These are phyloP conservation scores for Dermochelys coriacea DNA, from an alignment of 2,797 vertebrate genomes.

Conservation along the genomic window DNA sequence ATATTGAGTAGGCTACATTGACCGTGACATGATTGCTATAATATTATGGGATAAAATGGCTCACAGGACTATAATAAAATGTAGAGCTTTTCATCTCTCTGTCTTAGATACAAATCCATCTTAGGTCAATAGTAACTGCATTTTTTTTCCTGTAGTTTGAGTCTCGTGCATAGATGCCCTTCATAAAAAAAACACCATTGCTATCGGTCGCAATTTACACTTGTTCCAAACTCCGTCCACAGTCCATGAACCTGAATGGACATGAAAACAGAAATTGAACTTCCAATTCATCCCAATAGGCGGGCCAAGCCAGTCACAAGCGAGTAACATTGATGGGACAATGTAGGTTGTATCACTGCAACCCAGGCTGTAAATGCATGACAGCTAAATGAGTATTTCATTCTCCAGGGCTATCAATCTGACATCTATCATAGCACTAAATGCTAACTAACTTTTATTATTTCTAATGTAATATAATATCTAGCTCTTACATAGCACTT, in stretches of 20 bases:
- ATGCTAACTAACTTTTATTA: no score
- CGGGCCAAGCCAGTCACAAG: neutral
- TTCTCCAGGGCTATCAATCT: neutral
- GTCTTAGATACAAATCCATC: slow-evolving; percentile 32
- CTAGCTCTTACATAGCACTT: neutral
- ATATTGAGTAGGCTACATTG: neutral
- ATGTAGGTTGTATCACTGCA: neutral
- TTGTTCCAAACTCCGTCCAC: neutral
- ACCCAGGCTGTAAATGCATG: neutral
- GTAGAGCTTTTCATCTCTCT: slow-evolving; percentile 7
- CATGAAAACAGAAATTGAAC: neutral
- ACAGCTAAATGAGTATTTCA: neutral
- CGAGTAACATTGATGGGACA: neutral
- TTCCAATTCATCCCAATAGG: neutral
- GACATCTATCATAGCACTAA: neutral
- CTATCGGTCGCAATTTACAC: neutral
- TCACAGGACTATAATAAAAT: neutral
- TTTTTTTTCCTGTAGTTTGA: slow-evolving; percentile 10
- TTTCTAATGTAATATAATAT: neutral
- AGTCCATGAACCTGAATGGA: neutral
- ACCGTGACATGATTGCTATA: neutral
- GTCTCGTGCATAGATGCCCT: neutral
- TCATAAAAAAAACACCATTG: neutral
- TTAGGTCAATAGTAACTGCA: neutral
- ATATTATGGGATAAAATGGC: neutral